Conservation (phyloP, 2,888 invertebrate genomes). For the Netelia inedita region DNA sequence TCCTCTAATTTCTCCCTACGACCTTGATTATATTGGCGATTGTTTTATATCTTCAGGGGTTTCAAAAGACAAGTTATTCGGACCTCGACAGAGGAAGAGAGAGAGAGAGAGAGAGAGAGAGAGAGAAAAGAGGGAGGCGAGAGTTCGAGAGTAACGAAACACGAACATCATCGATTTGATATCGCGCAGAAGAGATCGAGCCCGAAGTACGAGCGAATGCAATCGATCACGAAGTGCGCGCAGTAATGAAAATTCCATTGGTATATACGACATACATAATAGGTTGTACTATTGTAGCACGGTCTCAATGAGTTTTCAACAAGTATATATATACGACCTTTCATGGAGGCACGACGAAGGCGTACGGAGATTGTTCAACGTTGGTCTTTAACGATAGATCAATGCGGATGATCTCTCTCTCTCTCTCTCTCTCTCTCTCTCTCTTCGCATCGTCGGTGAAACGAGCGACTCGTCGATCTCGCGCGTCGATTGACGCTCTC, state of each 20-base stretch:
- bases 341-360: constrained; percentile 60
- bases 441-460: constrained; percentile 1
- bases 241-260: constrained; percentile 66
- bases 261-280: constrained; percentile 6
- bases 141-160: not conserved
- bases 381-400: constrained; percentile 66
- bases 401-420: constrained; percentile 63
- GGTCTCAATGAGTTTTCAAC: constrained; percentile 66
- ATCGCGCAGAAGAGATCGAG: not conserved
- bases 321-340: constrained; percentile 59
- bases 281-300: constrained; percentile 52
- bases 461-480: constrained; percentile 32
- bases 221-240: constrained; percentile 60
- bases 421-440: constrained; percentile 45
- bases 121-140: not conserved
- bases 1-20: constrained; percentile 51
- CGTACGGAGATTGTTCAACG: constrained; percentile 63
- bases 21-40: constrained; percentile 58
- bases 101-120: not conserved
- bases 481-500: constrained; percentile 55
- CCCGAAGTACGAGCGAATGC: constrained; percentile 36
- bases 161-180: constrained; percentile 25
- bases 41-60: not conserved
- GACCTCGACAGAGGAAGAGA: not conserved
- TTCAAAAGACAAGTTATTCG: constrained; percentile 7